Conservation (phyloP, 2,888 invertebrate species). For the Tupiocoris notatus region DNA sequence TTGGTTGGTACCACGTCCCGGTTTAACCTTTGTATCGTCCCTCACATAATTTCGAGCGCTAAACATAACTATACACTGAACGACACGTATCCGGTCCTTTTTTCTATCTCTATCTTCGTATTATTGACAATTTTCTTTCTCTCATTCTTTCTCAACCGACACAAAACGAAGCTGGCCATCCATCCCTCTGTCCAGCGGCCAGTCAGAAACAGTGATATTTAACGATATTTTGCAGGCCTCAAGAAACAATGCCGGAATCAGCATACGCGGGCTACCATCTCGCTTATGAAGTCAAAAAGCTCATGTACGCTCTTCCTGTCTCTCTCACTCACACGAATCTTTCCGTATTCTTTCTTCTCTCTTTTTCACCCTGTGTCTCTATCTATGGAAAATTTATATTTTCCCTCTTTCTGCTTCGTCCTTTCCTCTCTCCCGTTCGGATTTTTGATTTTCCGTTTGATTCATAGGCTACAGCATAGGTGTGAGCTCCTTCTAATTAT, state of each 20-base stretch:
- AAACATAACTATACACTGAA: too few relatives aligned
- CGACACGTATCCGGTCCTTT: too few relatives aligned
- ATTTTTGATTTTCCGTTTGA: constrained; percentile 25
- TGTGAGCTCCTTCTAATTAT: constrained; percentile 21
- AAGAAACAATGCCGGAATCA: constrained; percentile 68
- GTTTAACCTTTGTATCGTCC: too few relatives aligned
- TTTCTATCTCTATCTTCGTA: not conserved
- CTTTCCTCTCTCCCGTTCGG: constrained; percentile 15
- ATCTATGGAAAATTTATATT: constrained; percentile 16
- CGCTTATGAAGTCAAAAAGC: constrained; percentile 99
- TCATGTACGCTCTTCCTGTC: constrained; percentile 80
- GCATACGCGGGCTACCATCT: constrained; percentile 98
- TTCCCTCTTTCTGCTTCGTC: constrained; percentile 28
- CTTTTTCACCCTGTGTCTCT: constrained; percentile 36
- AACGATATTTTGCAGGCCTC: constrained; percentile 69
- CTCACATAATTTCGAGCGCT: too few relatives aligned
- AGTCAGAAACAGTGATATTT: constrained; percentile 35
- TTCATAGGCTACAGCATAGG: constrained; percentile 24
- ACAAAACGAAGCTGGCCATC: not conserved
- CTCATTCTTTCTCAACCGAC: not conserved
- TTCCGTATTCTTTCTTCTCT: constrained; percentile 45
- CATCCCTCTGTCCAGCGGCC: not conserved
- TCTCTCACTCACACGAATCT: constrained; percentile 46
- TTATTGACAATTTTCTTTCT: not conserved
- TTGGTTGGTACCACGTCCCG: not conserved